Evolutionary conservation across 2,888 invertebrate species (phyloP).

Genomic region (Entomobrya multifasciata): DNA sequence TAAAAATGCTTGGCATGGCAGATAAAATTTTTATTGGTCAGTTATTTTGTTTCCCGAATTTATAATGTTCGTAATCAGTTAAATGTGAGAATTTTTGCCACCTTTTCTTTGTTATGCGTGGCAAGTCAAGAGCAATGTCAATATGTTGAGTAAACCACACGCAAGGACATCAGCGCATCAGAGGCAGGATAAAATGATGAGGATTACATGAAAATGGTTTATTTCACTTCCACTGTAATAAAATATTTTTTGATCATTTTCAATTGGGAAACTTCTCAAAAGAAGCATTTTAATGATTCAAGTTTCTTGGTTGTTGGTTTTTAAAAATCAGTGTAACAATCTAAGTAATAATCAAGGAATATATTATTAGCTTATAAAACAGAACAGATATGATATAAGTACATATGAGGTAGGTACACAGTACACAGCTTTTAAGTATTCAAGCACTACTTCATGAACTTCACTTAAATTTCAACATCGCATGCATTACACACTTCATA

Average conservation of each 20-base stretch:
- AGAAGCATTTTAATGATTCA: neutral
- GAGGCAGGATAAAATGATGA: neutral
- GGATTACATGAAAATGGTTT: neutral
- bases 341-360: neutral
- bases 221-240: constrained; percentile 20
- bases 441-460: too few relatives aligned
- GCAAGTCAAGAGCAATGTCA: constrained; percentile 64
- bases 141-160: neutral
- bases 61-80: neutral
- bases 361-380: too few relatives aligned
- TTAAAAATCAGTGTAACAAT: neutral
- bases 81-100: constrained; percentile 44
- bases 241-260: neutral
- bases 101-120: neutral
- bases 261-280: neutral
- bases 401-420: too few relatives aligned
- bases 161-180: constrained; percentile 36
- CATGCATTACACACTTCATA: constrained; percentile 11
- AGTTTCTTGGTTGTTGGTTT: neutral
- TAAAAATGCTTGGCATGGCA: neutral
- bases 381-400: too few relatives aligned
- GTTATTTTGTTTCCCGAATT: constrained; percentile 9
- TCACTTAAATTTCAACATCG: neutral
- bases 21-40: too few relatives aligned
- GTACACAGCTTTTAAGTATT: too few relatives aligned